phyloP scores from a whole-genome alignment of 2,797 vertebrate genomes.

The Trachops cirrhosus region DNA sequence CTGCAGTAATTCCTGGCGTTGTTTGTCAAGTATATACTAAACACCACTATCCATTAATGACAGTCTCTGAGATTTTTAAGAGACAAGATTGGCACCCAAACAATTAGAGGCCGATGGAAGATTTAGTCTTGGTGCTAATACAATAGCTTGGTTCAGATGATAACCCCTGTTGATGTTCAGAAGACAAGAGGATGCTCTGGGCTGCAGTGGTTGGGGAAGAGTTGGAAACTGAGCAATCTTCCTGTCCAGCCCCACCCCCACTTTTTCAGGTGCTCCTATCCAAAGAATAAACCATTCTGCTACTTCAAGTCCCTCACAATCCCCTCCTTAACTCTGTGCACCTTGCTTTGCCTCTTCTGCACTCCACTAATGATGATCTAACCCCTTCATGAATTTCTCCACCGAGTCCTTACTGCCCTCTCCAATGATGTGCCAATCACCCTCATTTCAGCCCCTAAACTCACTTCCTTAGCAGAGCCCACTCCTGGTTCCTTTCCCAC shows the following conservation, averaged over 20 bases:
- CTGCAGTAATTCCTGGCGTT: neutral
- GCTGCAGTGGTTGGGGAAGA: neutral
- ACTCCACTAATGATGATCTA: neutral
- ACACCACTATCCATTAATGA: neutral
- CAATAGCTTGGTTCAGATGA: neutral
- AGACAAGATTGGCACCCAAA: neutral
- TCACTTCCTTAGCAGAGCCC: neutral
- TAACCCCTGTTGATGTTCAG: neutral
- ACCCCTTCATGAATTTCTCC: neutral
- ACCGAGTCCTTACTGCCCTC: accelerated
- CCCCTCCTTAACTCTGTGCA: neutral
- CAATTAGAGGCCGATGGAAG: neutral
- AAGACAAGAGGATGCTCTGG: neutral
- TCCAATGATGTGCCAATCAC: neutral
- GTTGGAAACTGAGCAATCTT: neutral
- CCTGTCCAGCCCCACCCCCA: accelerated
- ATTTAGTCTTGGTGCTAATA: neutral
- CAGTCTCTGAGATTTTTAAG: neutral
- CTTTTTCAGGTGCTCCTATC: neutral
- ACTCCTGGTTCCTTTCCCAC: neutral
- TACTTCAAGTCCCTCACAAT: neutral
- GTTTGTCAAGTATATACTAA: neutral
- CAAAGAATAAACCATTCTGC: neutral
- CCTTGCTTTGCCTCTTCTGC: neutral
- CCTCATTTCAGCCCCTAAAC: neutral